Evolutionary conservation across 2,888 invertebrate species (phyloP), one percentile per base, ranked within the genome.

Genomic region (Clostera curtula): DNA sequence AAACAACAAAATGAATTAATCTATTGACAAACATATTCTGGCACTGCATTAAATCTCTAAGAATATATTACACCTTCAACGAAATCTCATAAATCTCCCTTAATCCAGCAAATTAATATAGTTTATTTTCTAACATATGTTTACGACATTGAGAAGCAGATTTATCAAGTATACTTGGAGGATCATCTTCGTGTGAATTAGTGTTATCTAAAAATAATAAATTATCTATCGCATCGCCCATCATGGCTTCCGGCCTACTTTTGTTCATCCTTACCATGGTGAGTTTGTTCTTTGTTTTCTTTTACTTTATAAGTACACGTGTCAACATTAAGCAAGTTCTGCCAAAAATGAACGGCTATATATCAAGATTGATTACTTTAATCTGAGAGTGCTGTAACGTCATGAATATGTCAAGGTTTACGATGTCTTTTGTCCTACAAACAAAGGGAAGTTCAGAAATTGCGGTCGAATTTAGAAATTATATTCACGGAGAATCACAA

Each of bases 181-280:
- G 53, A 49, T 40, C 43, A 44, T 41, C 37, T 27, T 37, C 38
- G 47, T 51, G 50, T 49, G 52, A 53, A 55, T 41, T 53, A 48
- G 49, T 49, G 49, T 37, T 43, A 51, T 50, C 50, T 53, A 49
- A n/a, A n/a, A n/a, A n/a, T n/a, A n/a, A 43, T 37, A 37, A 41
- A 36, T 53, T 57, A 58, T 58, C 53, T 52, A 37, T 40, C 30
- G 32, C 27, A 44, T 9, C 25, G 21, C 25, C 31, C 43, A 58
- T 45, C 45, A 69, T 73, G 70, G 36, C 66, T 56, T 68, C 66
- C 63, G 65, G 53, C 37, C 57, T 74, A 56, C 44, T 71, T 56
- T 46, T 49, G 24, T 31, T 59, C 17, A 46, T 63, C 35, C 41
- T 67, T 19, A 40, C 46, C 43, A 41, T 63, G 42, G 73, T 74